Conservation (phyloP, 92 coral and sea anemone species). For the Parazoanthus atlanticus region DNA sequence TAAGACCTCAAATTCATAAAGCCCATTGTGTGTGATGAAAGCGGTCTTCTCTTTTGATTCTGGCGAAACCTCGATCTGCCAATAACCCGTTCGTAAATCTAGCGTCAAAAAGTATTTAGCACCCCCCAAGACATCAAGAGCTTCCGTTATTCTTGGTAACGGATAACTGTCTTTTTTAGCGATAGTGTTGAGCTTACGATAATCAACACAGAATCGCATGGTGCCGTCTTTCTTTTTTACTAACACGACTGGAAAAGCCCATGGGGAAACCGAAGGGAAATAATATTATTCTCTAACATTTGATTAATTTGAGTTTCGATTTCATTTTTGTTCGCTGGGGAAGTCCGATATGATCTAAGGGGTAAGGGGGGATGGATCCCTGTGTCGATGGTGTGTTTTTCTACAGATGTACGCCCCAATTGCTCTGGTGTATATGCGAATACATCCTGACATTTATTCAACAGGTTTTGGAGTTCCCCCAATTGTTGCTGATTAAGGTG, state of each 20-base stretch:
- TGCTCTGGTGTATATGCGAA: constrained; percentile 51
- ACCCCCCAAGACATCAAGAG: constrained; percentile 59
- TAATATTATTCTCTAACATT: constrained; percentile 54
- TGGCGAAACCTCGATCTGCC: constrained; percentile 54
- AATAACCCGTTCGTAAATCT: constrained; percentile 65
- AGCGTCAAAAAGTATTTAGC: constrained; percentile 57
- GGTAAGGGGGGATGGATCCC: constrained; percentile 49
- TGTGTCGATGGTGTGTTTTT: constrained; percentile 56
- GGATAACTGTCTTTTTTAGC: constrained; percentile 58
- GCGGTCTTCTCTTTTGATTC: constrained; percentile 60
- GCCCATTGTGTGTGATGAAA: constrained; percentile 63
- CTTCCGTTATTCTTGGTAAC: constrained; percentile 58
- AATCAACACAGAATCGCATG: constrained; percentile 59
- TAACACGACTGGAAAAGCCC: constrained; percentile 65
- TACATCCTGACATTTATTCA: constrained; percentile 37
- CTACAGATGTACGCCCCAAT: constrained; percentile 62
- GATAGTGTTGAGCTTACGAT: constrained; percentile 52
- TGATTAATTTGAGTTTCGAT: constrained; percentile 54
- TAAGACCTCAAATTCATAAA: constrained; percentile 55
- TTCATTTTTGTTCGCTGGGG: constrained; percentile 54
- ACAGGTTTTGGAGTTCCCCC: constrained; percentile 13
- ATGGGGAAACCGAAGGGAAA: constrained; percentile 69
- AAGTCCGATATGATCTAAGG: constrained; percentile 66
- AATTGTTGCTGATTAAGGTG: constrained; percentile 37
- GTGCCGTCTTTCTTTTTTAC: constrained; percentile 66